Evolutionary conservation across 2,888 invertebrate genomes (phyloP).

Genomic region (Lochmaea capreae): DNA sequence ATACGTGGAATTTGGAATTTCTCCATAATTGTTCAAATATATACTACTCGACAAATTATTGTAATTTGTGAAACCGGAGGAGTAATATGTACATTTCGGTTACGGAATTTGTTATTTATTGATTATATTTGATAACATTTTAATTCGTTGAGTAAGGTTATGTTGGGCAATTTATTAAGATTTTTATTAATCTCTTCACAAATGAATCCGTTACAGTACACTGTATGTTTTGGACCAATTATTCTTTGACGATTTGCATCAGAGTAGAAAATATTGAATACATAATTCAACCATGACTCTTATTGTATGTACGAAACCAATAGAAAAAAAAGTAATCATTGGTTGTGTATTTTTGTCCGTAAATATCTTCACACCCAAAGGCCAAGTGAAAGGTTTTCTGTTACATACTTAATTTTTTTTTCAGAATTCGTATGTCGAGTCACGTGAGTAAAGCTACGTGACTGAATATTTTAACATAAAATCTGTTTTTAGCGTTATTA

Average conservation of each 20-base stretch:
- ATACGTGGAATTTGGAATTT: too few species aligned
- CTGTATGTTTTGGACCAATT: neutral
- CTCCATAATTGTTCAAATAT: too few species aligned
- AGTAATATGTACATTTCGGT: too few species aligned
- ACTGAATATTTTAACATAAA: slow-evolving; percentile 10
- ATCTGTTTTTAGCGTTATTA: neutral
- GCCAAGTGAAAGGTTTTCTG: slow-evolving; percentile 13
- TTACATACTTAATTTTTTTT: slow-evolving; percentile 11
- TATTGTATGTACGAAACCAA: neutral
- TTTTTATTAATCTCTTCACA: neutral
- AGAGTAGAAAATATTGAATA: slow-evolving; percentile 3
- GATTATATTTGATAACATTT: too few species aligned
- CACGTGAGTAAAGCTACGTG: slow-evolving; percentile 9
- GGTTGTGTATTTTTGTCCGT: neutral
- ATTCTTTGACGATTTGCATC: neutral
- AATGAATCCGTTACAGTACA: neutral
- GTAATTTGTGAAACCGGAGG: too few species aligned
- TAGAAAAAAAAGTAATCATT: neutral
- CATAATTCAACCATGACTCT: slow-evolving; percentile 6
- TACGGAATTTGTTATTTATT: too few species aligned
- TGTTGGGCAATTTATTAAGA: neutral
- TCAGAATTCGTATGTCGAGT: slow-evolving; percentile 9
- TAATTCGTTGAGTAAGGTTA: too few species aligned
- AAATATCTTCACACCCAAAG: slow-evolving; percentile 13
- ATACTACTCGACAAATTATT: too few species aligned